These are phyloP conservation scores for Hoplostethus atlanticus DNA, from an alignment of 2,797 vertebrate species.

Conservation along the genomic window DNA sequence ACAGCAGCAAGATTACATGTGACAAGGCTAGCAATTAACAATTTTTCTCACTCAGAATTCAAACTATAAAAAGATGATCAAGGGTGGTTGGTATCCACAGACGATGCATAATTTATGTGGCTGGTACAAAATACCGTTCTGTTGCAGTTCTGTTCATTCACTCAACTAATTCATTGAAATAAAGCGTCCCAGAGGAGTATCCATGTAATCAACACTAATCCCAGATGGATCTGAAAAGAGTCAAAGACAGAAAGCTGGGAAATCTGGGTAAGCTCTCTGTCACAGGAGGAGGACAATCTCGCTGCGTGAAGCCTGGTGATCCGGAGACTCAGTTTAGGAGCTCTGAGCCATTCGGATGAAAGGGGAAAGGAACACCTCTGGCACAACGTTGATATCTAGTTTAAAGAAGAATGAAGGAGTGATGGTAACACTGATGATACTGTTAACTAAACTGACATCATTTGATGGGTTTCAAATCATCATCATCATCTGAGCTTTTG, in stretches of 20 bases:
- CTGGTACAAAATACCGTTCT: constrained; percentile 86
- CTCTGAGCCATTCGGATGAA: constrained; percentile 26
- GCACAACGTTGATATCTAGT: neutral
- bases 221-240: constrained; percentile 74
- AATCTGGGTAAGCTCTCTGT: constrained; percentile 65
- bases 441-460: neutral
- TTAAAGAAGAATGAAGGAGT: constrained; percentile 20
- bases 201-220: constrained; percentile 79
- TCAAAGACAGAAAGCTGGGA: constrained; percentile 61
- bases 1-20: constrained; percentile 67
- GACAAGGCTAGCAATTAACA: constrained; percentile 82
- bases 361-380: constrained; percentile 19
- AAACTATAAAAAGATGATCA: constrained; percentile 83
- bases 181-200: constrained; percentile 77
- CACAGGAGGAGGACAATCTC: constrained; percentile 39
- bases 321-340: constrained; percentile 37
- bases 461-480: neutral
- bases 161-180: constrained; percentile 86
- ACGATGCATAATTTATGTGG: constrained; percentile 87
- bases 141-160: constrained; percentile 85
- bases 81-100: constrained; percentile 80
- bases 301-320: constrained; percentile 50
- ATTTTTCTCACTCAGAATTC: constrained; percentile 78
- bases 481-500: neutral
- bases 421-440: neutral